Evolutionary conservation across 23 tunicate species (phyloP), one percentile per base, ranked within the genome.

Genomic region (Ciona savignyi): DNA sequence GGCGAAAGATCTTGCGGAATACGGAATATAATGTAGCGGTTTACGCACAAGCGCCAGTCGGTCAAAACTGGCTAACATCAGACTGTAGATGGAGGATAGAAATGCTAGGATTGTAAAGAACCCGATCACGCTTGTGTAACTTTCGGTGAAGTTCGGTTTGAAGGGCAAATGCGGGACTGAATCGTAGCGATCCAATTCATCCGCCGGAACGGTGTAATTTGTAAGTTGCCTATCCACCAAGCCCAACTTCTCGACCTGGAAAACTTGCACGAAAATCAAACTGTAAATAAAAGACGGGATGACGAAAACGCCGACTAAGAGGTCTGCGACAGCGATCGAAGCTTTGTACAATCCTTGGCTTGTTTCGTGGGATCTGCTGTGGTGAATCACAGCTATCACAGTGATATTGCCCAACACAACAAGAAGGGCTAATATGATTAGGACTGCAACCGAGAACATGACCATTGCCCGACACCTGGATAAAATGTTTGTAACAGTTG

Each of bases 41-140:
- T 22, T 56, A 6, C 67, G 32, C 0, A 74, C 78, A 27, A 62
- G 49, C 19, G 68, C 68, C 23, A 74, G 26, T 15, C 78, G 68
- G 27, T 74, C 78, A 31, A 74, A 2, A 2, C 78, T 31, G 1
- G 78, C 78, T 0, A 63, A 25, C 34, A 60, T 29, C 25, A 74
- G 48, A 30, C 62, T 74, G 69, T 74, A 74, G 24, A 74, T 62
- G 32, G 78, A 62, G 23, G 56, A n/a, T 1, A 51, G 21, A 1
- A 74, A 22, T 4, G 68, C 51, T 19, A 74, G 23, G 9, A 51
- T 32, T 9, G 78, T 74, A 48, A 74, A 3, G 49, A 74, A 74
- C 1, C 76, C 76, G 21, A 72, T 42, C 56, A 42, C 15, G 56
- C 56, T 42, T 42, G 11, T 42, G 56, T 42, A 42, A 15, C 15